A percentile compares a stretch with the other conserved stretches of the same genome.
Evolutionary conservation across 2,797 vertebrate species (phyloP).

Genomic region (Peromyscus aztecus): DNA sequence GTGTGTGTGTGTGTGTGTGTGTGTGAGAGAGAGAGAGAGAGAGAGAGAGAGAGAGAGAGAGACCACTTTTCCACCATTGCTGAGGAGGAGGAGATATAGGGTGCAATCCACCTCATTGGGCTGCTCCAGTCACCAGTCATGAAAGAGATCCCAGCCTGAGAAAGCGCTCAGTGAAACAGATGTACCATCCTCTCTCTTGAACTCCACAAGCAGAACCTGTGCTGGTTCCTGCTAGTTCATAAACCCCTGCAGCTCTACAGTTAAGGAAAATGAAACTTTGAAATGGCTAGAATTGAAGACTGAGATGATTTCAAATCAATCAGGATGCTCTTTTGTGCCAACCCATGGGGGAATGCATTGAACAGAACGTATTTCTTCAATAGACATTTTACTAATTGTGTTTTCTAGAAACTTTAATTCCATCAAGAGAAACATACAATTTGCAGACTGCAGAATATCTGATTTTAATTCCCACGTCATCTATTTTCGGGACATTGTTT

Average conservation of each 20-base stretch:
- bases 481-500: slow-evolving; percentile 13
- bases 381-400: slow-evolving; percentile 68
- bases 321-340: slow-evolving; percentile 32
- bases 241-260: background rate
- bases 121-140: background rate
- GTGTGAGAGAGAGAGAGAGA: too few species aligned
- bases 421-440: slow-evolving; percentile 55
- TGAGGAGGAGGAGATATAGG: background rate
- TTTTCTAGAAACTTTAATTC: slow-evolving; percentile 70
- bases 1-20: background rate
- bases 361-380: slow-evolving; percentile 60
- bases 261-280: background rate
- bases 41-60: too few species aligned
- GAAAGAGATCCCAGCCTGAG: background rate
- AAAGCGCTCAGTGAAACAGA: background rate
- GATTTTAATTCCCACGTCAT: slow-evolving; percentile 64
- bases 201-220: background rate
- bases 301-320: slow-evolving; percentile 62
- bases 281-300: slow-evolving; percentile 50
- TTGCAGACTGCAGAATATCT: slow-evolving; percentile 55
- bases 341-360: background rate
- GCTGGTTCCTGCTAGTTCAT: background rate
- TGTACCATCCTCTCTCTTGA: background rate
- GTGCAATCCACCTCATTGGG: rapidly evolving
- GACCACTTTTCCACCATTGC: background rate